phyloP scores from a whole-genome alignment of 64 coral and sea anemone genomes.

The Dendronephthya gigantea region DNA sequence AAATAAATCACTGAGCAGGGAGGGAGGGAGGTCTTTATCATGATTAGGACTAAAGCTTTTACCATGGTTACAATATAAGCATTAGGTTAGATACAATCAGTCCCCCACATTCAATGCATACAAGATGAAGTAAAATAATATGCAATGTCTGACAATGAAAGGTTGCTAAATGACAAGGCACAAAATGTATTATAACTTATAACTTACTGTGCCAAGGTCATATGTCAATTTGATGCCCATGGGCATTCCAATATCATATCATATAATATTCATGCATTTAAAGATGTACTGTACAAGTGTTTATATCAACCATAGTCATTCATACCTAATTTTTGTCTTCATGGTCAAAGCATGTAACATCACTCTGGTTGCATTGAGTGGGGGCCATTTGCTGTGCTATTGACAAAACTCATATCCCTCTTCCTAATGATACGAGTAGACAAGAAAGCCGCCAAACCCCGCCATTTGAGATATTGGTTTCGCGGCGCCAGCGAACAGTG shows the following conservation, averaged over 20 bases:
- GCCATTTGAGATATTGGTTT: not conserved
- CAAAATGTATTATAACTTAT: not conserved
- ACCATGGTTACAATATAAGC: conserved; percentile 1
- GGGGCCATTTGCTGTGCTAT: too few species aligned
- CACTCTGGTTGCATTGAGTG: too few species aligned
- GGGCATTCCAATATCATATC: too few species aligned
- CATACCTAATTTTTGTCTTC: too few species aligned
- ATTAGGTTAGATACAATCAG: not conserved
- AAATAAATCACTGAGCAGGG: not conserved
- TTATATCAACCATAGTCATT: too few species aligned
- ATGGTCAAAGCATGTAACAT: too few species aligned
- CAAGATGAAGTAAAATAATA: not conserved
- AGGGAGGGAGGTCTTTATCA: not conserved
- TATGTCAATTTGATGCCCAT: not conserved
- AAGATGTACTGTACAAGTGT: too few species aligned
- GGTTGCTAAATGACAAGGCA: not conserved
- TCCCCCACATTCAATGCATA: not conserved
- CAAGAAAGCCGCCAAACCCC: not conserved
- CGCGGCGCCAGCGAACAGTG: not conserved
- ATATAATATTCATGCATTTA: too few species aligned
- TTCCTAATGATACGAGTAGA: not conserved
- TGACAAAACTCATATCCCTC: not conserved
- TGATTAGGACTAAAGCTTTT: not conserved
- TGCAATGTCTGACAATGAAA: not conserved
- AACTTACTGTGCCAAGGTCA: not conserved